These are phyloP conservation scores for Noctuana brunneofusca DNA, from an alignment of 2,888 invertebrate genomes.

Conservation along the genomic window DNA sequence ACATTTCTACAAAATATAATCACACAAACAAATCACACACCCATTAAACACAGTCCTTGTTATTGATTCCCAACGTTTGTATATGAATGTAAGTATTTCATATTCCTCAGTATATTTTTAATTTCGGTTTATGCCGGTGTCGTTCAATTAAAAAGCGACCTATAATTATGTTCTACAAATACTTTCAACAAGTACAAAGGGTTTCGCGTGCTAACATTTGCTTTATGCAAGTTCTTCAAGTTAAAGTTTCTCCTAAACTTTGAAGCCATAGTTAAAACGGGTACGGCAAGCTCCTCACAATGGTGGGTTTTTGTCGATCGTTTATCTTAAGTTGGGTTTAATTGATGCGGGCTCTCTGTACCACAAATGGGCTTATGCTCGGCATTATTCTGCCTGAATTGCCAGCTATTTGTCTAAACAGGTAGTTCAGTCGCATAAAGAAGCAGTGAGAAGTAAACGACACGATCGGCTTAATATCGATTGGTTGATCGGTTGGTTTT, in stretches of 20 bases:
- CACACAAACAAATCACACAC: too few relatives aligned
- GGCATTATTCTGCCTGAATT: conserved; percentile 11
- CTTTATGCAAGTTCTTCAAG: background rate
- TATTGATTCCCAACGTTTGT: too few relatives aligned
- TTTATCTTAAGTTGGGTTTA: conserved; percentile 27
- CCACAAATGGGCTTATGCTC: conserved; percentile 22
- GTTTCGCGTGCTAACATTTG: background rate
- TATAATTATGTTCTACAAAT: too few relatives aligned
- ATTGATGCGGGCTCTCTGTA: conserved; percentile 27
- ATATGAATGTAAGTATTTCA: too few relatives aligned
- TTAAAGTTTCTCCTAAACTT: conserved; percentile 8
- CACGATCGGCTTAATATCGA: background rate
- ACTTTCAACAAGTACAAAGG: background rate
- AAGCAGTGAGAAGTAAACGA: background rate
- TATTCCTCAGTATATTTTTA: too few relatives aligned
- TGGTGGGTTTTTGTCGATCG: conserved; percentile 22
- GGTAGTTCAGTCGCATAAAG: conserved; percentile 11
- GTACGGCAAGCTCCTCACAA: background rate
- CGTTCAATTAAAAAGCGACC: too few relatives aligned
- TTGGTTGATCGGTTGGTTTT: too few relatives aligned
- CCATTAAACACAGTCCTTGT: too few relatives aligned
- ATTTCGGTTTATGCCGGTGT: too few relatives aligned
- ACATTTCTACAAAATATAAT: too few relatives aligned
- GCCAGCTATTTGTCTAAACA: conserved; percentile 18
- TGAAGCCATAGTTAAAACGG: conserved; percentile 5